Base-by-base conservation (phyloP, 1,140 invertebrate species). In the Berghia stephanieae region DNA sequence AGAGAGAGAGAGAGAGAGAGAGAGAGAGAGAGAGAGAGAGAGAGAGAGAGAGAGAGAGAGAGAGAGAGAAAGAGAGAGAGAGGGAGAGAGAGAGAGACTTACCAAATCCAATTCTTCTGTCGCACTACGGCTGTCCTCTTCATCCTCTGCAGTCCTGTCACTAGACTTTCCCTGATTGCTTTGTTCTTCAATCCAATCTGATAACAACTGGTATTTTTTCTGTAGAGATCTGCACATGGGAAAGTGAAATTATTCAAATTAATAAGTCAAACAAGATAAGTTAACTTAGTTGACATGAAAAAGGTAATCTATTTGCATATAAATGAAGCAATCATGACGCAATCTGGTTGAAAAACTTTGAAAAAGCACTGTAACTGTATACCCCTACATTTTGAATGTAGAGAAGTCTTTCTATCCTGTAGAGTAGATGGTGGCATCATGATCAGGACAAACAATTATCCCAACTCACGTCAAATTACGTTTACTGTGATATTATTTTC, bases 91-190 rank as follows among this genome's bases (percentile, higher is more conserved):
- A 3, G 13, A 44, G 13, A 42, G 38, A 79, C 55, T 73, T 73
- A 82, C 81, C 68, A 76, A 68, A 36, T 73, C 66, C 18, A 82
- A 60, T 67, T 82, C 81, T 34, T 57, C 44, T 36, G 73, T 77
- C 5, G 78, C 78, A 52, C 73, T 67, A 16, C 75, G 52, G 16
- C 49, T 74, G 74, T 80, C 81, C 44, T 79, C 34, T n/a, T 82
- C 79, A 42, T 77, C 49, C 36, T 44, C 42, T 43, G 75, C 36
- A 27, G 21, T 57, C 13, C 57, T 49, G 38, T 75, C 69, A n/a
- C n/a, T n/a, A n/a, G n/a, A n/a, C n/a, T n/a, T n/a, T n/a, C n/a
- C n/a, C n/a, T n/a, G n/a, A n/a, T n/a, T n/a, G n/a, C 40, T 67
- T 27, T 49, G 74, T 8, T 76, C 63, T 40, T 24, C 31, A 2